Evolutionary conservation across 1,140 invertebrate species (phyloP).

Genomic region (Aplysia californica): DNA sequence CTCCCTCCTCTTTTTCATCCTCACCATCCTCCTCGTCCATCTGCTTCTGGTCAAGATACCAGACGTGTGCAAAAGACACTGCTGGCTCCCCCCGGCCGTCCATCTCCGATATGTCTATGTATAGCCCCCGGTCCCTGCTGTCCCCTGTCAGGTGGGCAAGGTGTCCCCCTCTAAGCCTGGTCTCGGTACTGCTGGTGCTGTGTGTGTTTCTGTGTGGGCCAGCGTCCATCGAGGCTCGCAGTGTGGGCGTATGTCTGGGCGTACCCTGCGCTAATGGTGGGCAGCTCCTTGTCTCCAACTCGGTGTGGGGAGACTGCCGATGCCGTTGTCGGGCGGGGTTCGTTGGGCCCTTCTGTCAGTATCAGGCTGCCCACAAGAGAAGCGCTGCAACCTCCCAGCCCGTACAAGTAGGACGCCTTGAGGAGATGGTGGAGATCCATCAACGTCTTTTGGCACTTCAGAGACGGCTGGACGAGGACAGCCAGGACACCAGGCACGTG

Average conservation of each 20-base stretch:
- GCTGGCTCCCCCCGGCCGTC: too few species aligned
- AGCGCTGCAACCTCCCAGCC: background rate
- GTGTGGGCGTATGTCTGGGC: constrained; percentile 3
- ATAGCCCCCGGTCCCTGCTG: too few species aligned
- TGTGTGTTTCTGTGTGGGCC: too few species aligned
- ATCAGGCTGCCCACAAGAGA: background rate
- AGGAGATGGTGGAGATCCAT: background rate
- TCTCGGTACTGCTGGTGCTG: background rate
- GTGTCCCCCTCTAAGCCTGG: too few species aligned
- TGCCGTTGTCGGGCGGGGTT: constrained; percentile 7
- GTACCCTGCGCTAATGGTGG: constrained; percentile 22
- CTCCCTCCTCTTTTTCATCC: too few species aligned
- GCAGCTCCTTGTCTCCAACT: background rate
- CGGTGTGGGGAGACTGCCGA: constrained; percentile 9
- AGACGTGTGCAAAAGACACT: too few species aligned
- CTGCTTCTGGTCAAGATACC: too few species aligned
- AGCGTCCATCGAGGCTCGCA: constrained; percentile 3
- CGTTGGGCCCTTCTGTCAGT: constrained; percentile 19
- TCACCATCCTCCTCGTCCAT: too few species aligned
- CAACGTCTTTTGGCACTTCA: background rate
- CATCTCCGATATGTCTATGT: too few species aligned
- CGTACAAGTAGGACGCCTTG: background rate
- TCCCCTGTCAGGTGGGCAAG: too few species aligned
- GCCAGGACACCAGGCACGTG: background rate
- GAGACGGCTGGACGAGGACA: background rate